A percentile compares a stretch with the other conserved stretches of the same genome.
phyloP scores from a whole-genome alignment of 1,140 invertebrate genomes.

The Sarcophaga bullata region DNA sequence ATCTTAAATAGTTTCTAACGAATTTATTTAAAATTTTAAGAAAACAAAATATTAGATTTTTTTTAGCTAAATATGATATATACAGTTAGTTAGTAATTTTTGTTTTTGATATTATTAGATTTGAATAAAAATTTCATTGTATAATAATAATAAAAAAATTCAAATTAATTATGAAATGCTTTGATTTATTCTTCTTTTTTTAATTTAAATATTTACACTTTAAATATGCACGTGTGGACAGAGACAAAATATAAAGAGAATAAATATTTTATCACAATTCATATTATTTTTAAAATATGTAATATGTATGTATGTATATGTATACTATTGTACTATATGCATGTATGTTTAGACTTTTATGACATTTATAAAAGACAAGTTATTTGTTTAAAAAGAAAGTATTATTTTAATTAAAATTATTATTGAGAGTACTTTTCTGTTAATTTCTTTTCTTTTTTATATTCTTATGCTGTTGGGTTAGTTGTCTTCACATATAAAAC shows the following conservation, averaged over 20 bases:
- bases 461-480: too few relatives aligned
- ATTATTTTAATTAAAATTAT: not conserved
- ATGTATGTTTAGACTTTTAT: not conserved
- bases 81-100: not conserved
- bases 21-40: conserved; percentile 10
- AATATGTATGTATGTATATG: too few relatives aligned
- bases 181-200: not conserved
- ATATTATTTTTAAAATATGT: not conserved
- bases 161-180: not conserved
- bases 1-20: not conserved
- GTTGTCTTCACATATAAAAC: too few relatives aligned
- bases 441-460: too few relatives aligned
- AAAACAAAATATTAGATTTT: not conserved
- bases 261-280: conserved; percentile 13
- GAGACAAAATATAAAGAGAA: not conserved
- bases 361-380: too few relatives aligned
- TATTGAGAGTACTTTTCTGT: not conserved
- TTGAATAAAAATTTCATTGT: not conserved
- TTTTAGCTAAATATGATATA: not conserved
- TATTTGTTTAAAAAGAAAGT: not conserved
- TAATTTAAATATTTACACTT: not conserved
- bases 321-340: too few relatives aligned
- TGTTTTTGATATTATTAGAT: not conserved
- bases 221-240: not conserved
- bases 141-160: not conserved